Percentiles rank a stretch among this genome's conserved stretches.
Evolutionary conservation across 2,113 vertebrate species (phyloP).

Genomic region (Plotosus lineatus): DNA sequence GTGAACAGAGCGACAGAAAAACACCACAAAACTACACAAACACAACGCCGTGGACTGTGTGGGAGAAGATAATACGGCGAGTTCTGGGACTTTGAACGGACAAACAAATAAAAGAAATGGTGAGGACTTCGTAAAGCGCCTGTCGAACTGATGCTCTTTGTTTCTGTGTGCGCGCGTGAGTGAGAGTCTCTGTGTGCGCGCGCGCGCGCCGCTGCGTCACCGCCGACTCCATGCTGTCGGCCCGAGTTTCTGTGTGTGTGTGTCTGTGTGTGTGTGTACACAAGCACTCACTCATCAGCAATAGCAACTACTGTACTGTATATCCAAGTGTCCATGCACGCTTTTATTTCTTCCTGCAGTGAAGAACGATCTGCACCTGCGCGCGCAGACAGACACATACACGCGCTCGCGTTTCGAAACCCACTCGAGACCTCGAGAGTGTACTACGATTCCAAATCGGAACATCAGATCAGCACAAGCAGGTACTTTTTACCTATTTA

Average conservation of each 20-base stretch:
- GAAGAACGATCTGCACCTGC: background rate
- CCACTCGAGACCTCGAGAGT: too few species aligned
- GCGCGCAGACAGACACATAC: background rate
- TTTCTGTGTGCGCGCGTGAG: slow-evolving; percentile 56
- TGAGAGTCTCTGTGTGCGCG: slow-evolving; percentile 73
- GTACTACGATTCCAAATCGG: too few species aligned
- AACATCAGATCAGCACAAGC: background rate
- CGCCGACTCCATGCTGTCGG: slow-evolving; percentile 43
- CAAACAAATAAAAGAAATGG: background rate
- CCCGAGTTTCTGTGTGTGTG: background rate
- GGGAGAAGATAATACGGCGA: too few species aligned
- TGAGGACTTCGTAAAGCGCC: too few species aligned
- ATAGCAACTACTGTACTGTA: too few species aligned
- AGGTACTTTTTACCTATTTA: background rate
- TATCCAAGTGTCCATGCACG: background rate
- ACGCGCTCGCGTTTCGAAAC: background rate
- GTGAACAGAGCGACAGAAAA: background rate
- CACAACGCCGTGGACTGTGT: too few species aligned
- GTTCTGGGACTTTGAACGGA: too few species aligned
- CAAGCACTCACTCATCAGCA: background rate
- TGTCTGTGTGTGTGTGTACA: background rate
- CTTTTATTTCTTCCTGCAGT: background rate
- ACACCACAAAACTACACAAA: background rate
- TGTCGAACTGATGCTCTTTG: slow-evolving; percentile 65
- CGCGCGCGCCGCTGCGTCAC: slow-evolving; percentile 52